Evolutionary conservation across 1,140 invertebrate genomes (phyloP), one percentile per base, ranked within the genome.

Genomic region (Bombus affinis): DNA sequence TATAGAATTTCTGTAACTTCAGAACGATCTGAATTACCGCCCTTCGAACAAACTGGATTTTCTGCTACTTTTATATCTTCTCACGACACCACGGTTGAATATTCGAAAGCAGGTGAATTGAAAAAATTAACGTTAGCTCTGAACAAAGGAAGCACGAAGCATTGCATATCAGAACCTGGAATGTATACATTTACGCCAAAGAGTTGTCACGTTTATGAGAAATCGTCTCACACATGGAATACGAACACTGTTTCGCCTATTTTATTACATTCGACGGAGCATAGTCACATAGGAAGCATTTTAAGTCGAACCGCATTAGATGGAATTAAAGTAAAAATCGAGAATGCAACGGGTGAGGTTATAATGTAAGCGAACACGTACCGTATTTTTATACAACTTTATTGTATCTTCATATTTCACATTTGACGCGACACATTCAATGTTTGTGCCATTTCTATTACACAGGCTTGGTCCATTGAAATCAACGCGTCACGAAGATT

Each of bases 191-290:
- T 99, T 59, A 96, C 96, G 65, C 97, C 98, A 18, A 96, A 96
- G 86, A 97, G 98, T 66, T 99, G 98, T 93, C 98, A 99, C 94
- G 95, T 96, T 84, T 99, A 98, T 94, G 95, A 95, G 18, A 94
- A 93, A 89, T 95, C 94, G 91, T 95, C 92, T 6, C 94, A 95
- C 39, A 92, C 88, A 9, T 96, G 94, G 91, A 94, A 93, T 85
- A 96, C 92, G 39, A 95, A 70, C 89, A 93, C 87, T 81, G 86
- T 88, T 32, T 81, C 89, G 0, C 94, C 94, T 4, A 90, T 95
- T 65, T 93, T 95, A 44, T 77, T 95, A 47, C 90, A 94, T 12
- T 92, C 94, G 1, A 93, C 86, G 0, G 92, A 94, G 62, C 94
- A 95, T 82, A 90, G 86, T 57, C 94, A 95, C 53, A 90, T 70